Conservation (phyloP, 1,140 invertebrate species). For the Luehdorfia chinensis region DNA sequence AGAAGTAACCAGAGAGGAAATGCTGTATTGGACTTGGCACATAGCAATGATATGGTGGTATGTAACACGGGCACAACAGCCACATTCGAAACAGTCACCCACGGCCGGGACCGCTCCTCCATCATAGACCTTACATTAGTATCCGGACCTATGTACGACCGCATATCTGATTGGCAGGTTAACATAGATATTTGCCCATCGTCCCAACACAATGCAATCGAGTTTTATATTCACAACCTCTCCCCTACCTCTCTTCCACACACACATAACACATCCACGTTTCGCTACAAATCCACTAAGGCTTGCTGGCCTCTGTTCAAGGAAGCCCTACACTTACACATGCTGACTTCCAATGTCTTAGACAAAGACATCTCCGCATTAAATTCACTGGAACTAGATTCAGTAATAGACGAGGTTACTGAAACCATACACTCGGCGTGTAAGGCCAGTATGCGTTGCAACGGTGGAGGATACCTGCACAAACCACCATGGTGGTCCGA, state of each 20-base stretch:
- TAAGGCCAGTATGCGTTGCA: too few species aligned
- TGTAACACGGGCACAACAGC: neutral
- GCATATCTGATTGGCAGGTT: conserved; percentile 3
- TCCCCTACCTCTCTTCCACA: neutral
- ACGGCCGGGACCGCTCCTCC: neutral
- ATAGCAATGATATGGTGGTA: neutral
- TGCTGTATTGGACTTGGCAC: neutral
- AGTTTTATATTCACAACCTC: neutral
- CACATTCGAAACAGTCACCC: conserved; percentile 13
- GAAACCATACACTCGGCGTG: too few species aligned
- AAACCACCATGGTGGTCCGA: too few species aligned
- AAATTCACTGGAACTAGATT: too few species aligned
- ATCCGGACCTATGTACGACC: neutral
- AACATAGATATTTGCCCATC: conserved; percentile 4
- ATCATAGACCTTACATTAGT: conserved; percentile 9
- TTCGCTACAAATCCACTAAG: too few species aligned
- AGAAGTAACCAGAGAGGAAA: conserved; percentile 6
- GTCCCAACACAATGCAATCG: conserved; percentile 15
- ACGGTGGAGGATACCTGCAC: too few species aligned
- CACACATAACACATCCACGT: too few species aligned
- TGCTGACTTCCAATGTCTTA: too few species aligned
- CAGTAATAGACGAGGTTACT: too few species aligned
- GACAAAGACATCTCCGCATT: too few species aligned
- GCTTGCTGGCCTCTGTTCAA: too few species aligned
- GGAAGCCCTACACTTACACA: too few species aligned